Percentiles rank a stretch among this genome's conserved stretches.
These are phyloP conservation scores for Cydia amplana DNA, from an alignment of 1,140 invertebrate species.

Conservation along the genomic window DNA sequence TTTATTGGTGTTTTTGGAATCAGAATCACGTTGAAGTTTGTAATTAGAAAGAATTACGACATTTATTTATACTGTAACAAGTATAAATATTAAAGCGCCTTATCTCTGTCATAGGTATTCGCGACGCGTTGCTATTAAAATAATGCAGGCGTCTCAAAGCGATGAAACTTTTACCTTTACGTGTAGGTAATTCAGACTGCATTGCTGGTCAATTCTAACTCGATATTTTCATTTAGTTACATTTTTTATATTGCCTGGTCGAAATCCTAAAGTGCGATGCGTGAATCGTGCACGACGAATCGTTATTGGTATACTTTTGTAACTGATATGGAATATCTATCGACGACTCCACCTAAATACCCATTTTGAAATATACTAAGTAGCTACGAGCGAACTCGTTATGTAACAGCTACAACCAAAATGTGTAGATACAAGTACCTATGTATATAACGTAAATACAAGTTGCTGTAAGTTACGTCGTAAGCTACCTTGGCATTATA, in stretches of 20 bases:
- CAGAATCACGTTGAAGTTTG: too few species aligned
- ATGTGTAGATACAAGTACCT: conserved; percentile 11
- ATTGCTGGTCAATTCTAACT: background rate
- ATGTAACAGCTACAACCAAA: conserved; percentile 15
- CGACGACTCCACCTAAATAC: background rate
- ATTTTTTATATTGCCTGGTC: too few species aligned
- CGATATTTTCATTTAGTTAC: too few species aligned
- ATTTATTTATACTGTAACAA: too few species aligned
- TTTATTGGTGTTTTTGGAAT: too few species aligned
- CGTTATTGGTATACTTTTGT: background rate
- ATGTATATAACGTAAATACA: conserved; percentile 12
- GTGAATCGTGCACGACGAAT: background rate
- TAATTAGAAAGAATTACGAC: too few species aligned
- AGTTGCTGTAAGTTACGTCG: conserved; percentile 11
- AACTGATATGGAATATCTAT: background rate
- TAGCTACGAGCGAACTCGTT: background rate
- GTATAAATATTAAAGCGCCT: too few species aligned
- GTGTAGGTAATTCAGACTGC: background rate
- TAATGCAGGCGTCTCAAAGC: background rate
- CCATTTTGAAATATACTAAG: background rate
- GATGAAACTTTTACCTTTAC: background rate
- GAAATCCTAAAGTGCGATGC: too few species aligned
- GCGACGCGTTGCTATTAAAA: background rate
- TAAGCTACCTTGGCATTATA: background rate
- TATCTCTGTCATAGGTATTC: too few species aligned